These are phyloP conservation scores for Oophaga sylvatica DNA, from an alignment of 2,797 vertebrate species.

Conservation along the genomic window DNA sequence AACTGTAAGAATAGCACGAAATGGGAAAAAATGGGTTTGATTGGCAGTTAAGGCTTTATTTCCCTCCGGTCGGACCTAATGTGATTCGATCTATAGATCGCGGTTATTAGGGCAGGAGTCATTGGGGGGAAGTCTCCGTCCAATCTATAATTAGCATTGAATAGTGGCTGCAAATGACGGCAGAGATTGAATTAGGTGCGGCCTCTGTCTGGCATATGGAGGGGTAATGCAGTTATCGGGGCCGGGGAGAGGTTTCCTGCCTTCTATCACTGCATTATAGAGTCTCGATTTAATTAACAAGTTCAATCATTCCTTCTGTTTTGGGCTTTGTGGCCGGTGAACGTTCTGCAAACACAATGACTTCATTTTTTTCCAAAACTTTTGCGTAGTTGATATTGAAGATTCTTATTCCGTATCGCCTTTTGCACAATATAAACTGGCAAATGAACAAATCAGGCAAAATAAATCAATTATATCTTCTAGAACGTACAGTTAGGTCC, in stretches of 20 bases:
- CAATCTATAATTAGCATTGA: slow-evolving; percentile 67
- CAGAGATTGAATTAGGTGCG: slow-evolving; percentile 70
- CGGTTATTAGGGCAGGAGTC: slow-evolving; percentile 64
- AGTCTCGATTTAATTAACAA: slow-evolving; percentile 9
- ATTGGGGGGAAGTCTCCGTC: slow-evolving; percentile 46
- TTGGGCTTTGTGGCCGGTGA: neutral
- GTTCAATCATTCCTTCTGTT: neutral
- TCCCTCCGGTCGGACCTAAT: slow-evolving; percentile 66
- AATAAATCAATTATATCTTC: too few relatives aligned
- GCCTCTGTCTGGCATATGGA: slow-evolving; percentile 65
- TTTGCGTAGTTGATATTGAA: neutral
- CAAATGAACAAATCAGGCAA: too few relatives aligned
- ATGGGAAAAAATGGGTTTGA: neutral
- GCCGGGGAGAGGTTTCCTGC: slow-evolving; percentile 35
- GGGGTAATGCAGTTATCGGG: slow-evolving; percentile 66
- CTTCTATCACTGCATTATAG: slow-evolving; percentile 24
- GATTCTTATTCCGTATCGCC: too few relatives aligned
- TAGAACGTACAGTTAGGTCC: too few relatives aligned
- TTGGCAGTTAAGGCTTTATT: slow-evolving; percentile 33
- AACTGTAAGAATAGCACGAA: neutral
- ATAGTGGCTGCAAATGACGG: slow-evolving; percentile 68
- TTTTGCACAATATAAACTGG: too few relatives aligned
- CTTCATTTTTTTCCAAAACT: too few relatives aligned
- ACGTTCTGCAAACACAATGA: neutral
- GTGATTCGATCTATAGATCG: slow-evolving; percentile 55